Base-by-base conservation (phyloP, 1,140 invertebrate genomes). In the Coptotermes formosanus region DNA sequence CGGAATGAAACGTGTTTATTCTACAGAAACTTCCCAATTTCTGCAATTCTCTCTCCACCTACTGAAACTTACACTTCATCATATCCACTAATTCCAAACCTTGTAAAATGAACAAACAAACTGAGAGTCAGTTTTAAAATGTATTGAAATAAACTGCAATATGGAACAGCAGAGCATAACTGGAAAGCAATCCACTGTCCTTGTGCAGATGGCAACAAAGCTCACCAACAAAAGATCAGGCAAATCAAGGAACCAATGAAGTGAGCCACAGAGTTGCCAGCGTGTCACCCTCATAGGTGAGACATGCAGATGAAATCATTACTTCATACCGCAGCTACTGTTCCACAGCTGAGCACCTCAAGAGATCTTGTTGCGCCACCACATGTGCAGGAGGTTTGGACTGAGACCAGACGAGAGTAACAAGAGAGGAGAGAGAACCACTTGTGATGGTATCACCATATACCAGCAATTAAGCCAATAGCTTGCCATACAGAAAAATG, bases 341-440 rank as follows among this genome's bases (percentile, higher is more conserved):
- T 32, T 38, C 25, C 16, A 25, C 32, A 45, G 55, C n/a, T 9
- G 21, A 3, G 21, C 82, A 59, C 75, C 82, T 94, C 94, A 94
- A 92, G 94, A 94, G 87, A 94, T 94, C 90, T 94, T 94, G 85
- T 94, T 94, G 55, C 93, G 92, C 94, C 94, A 94, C 93, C 94
- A 94, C 23, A 92, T 93, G 89, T 93, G 94, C 89, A 94, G 91
- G 90, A 94, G 92, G 88, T 93, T 92, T 83, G 93, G 92, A 88
- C 91, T 91, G 85, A 86, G 89, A 87, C 89, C 92, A 90, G 87
- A 92, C 88, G 88, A 92, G 86, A 91, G 90, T 82, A 92, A 90
- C 11, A 90, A 90, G 87, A 93, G 89, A 86, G 91, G 85, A 85
- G 90, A 88, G 85, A 91, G 88, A 83, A 93, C 89, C 85, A 90